Evolutionary conservation across 2,797 vertebrate species (phyloP), one percentile per base, ranked within the genome.

Genomic region (Hapalemur alaotrensis): DNA sequence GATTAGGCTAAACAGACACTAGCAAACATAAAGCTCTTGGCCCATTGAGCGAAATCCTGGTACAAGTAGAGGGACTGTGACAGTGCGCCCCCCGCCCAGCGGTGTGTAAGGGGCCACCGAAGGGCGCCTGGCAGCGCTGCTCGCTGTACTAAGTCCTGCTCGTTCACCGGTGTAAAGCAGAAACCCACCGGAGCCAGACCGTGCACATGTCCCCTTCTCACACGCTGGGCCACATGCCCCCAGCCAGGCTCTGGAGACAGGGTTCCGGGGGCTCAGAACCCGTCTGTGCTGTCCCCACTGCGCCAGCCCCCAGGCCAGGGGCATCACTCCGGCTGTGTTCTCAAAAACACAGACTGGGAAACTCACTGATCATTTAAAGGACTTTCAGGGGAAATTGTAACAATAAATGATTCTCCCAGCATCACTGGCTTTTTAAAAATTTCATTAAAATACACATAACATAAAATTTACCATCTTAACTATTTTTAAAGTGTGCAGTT

Each of bases 161-260:
- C 52, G 11, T 63, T n/a, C 38, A 8, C 67, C 48, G n/a, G n/a
- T 46, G 23, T 23, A 30, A 63, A 50, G 87, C 7, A 23, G 38
- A 48, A 23, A 3, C 65, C 30, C 35, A 23, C 22, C 3, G 11
- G 59, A 59, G 20, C 30, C 63, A 65, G 7, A 30, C 9, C 12
- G 0, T 5, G 22, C 28, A 11, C 7, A 0, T 2, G 3, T 30
- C 46, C 43, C 25, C 22, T 35, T 18, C n/a, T n/a, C 50, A 18
- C 43, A 43, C 50, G 2, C 0, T 0, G 20, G 32, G n/a, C 48
- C 59, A 41, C 69, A 11, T 1, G 32, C 2, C 17, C 63, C 46
- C 2, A 25, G 59, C 14, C 6, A 4, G 5, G 18, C 25, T 80
- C 57, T 52, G 38, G 4, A 41, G 3, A 41, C 3, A 65, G 20